A percentile compares a stretch with the other conserved stretches of the same genome.
Conservation (phyloP, 2,113 vertebrate genomes). For the Onychorhynchus coronatus region DNA sequence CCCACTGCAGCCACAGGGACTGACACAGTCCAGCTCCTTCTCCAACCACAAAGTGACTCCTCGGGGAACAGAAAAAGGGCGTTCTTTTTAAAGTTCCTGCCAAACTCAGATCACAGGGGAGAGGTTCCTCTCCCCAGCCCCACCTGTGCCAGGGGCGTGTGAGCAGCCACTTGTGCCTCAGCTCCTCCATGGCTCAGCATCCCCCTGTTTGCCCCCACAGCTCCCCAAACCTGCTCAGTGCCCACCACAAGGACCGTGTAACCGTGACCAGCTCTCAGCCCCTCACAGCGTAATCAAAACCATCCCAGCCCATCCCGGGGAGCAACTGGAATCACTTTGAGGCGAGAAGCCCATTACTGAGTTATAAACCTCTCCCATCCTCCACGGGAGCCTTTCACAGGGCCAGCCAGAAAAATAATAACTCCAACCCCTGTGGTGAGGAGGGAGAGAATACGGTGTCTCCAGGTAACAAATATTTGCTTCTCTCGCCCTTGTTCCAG, state of each 20-base stretch:
- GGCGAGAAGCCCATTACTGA: background rate
- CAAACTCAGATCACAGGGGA: accelerated
- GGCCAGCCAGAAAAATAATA: background rate
- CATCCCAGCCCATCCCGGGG: background rate
- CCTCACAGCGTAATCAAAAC: background rate
- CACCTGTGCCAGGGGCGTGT: background rate
- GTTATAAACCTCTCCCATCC: background rate
- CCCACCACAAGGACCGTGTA: background rate
- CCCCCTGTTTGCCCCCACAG: background rate
- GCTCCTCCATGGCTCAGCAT: background rate
- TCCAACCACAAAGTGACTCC: background rate
- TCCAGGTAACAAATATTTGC: background rate
- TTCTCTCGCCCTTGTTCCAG: background rate
- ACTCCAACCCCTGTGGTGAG: background rate
- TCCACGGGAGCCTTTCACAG: background rate
- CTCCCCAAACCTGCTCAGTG: accelerated
- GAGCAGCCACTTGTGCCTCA: background rate
- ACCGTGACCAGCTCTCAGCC: background rate
- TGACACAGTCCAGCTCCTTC: too few relatives aligned
- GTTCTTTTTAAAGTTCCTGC: background rate
- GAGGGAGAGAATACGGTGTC: background rate
- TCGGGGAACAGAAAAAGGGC: accelerated
- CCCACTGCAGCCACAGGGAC: background rate
- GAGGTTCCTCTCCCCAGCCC: background rate
- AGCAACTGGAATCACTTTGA: background rate